These are phyloP conservation scores for Cryptomyrus ogoouensis DNA, from an alignment of 2,113 vertebrate genomes.

Conservation along the genomic window DNA sequence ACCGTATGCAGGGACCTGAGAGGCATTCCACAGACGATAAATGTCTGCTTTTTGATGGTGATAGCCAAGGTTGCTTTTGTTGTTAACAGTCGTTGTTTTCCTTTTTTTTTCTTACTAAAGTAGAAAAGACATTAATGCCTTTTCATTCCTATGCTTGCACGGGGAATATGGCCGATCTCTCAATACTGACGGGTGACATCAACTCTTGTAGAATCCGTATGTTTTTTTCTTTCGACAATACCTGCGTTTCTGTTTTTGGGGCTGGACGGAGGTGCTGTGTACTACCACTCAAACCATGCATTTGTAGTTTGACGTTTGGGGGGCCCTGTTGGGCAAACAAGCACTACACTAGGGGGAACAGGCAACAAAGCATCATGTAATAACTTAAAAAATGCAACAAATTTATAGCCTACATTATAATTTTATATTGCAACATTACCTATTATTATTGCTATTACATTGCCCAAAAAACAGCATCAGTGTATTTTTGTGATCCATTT, in stretches of 20 bases:
- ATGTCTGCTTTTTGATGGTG: background rate
- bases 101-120: background rate
- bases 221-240: background rate
- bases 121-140: constrained; percentile 3
- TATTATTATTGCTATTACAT: background rate
- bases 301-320: background rate
- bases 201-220: background rate
- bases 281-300: background rate
- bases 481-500: background rate
- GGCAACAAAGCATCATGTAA: background rate
- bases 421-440: background rate
- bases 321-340: background rate
- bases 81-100: background rate
- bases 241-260: background rate
- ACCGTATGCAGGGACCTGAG: background rate
- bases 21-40: background rate
- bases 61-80: background rate
- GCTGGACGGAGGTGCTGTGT: background rate
- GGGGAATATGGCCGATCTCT: background rate
- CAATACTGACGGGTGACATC: background rate
- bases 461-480: background rate
- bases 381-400: background rate
- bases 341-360: background rate
- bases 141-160: background rate
- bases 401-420: background rate